Conservation (phyloP, 2,888 invertebrate species). For the Syritta pipiens region DNA sequence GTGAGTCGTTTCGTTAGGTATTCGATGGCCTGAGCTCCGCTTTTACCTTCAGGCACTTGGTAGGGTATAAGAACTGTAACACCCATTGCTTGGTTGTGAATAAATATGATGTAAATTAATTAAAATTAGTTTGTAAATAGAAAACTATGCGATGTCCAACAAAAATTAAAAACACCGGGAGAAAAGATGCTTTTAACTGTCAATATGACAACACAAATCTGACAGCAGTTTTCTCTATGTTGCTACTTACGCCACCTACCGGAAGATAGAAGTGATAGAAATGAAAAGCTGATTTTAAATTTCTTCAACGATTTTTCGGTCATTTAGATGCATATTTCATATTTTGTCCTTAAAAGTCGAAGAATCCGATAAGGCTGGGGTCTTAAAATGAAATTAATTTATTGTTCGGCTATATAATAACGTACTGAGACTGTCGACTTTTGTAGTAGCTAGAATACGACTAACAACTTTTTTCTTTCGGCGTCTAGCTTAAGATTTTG, state of each 20-base stretch:
- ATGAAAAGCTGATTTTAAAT: not conserved
- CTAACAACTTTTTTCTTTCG: too few relatives aligned
- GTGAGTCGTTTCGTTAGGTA: conserved; percentile 90
- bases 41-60: conserved; percentile 92
- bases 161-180: not conserved
- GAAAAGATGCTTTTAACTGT: conserved; percentile 6
- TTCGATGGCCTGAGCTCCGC: conserved; percentile 94
- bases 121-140: not conserved
- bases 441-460: too few relatives aligned
- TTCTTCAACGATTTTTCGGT: too few relatives aligned
- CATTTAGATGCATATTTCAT: too few relatives aligned
- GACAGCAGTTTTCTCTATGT: not conserved
- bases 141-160: not conserved
- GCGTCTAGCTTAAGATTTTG: too few relatives aligned
- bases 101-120: not conserved
- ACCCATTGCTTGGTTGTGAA: conserved; percentile 72
- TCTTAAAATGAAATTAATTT: too few relatives aligned
- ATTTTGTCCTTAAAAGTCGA: too few relatives aligned
- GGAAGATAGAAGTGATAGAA: not conserved
- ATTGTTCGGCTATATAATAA: too few relatives aligned
- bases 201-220: conserved; percentile 1
- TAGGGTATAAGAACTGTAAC: conserved; percentile 86
- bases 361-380: too few relatives aligned
- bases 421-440: too few relatives aligned
- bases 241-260: not conserved